phyloP scores from a whole-genome alignment of 2,888 invertebrate species.

The Drosophila mimetica region DNA sequence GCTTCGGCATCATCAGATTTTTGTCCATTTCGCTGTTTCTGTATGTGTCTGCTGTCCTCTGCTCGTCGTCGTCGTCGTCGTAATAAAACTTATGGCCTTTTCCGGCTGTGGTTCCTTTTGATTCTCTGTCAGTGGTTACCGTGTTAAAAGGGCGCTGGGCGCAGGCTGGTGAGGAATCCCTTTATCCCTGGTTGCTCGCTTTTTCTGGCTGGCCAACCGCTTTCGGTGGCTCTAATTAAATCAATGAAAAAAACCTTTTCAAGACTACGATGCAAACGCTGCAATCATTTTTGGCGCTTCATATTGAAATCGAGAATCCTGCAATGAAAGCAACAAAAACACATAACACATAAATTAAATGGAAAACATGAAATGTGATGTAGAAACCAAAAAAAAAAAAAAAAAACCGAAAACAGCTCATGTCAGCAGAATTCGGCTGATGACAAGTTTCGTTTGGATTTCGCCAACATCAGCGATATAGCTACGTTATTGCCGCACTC shows the following conservation, averaged over 20 bases:
- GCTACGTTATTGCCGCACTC: constrained; percentile 52
- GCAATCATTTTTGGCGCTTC: constrained; percentile 78
- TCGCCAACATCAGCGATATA: constrained; percentile 75
- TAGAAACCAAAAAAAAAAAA: constrained; percentile 36
- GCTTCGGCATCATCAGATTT: constrained; percentile 97
- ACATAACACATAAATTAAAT: constrained; percentile 62
- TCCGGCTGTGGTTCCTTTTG: constrained; percentile 11
- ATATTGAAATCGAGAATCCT: constrained; percentile 79
- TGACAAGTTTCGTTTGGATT: constrained; percentile 78
- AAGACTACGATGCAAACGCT: constrained; percentile 75
- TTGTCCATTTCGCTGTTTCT: constrained; percentile 89
- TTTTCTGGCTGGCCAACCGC: constrained; percentile 36
- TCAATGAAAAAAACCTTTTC: constrained; percentile 76
- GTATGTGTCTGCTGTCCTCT: constrained; percentile 14
- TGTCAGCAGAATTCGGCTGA: constrained; percentile 73
- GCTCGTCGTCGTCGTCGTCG: constrained; percentile 14
- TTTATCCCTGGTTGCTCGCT: constrained; percentile 15
- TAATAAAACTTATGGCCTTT: neutral
- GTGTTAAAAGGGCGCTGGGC: constrained; percentile 29
- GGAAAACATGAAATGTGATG: constrained; percentile 78
- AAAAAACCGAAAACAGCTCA: constrained; percentile 44
- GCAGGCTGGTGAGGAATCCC: constrained; percentile 25
- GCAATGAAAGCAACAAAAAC: constrained; percentile 50
- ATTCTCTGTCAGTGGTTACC: constrained; percentile 22
- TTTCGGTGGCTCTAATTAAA: constrained; percentile 64